Conservation (phyloP, 2,888 invertebrate genomes). For the Drosophila emarginata region DNA sequence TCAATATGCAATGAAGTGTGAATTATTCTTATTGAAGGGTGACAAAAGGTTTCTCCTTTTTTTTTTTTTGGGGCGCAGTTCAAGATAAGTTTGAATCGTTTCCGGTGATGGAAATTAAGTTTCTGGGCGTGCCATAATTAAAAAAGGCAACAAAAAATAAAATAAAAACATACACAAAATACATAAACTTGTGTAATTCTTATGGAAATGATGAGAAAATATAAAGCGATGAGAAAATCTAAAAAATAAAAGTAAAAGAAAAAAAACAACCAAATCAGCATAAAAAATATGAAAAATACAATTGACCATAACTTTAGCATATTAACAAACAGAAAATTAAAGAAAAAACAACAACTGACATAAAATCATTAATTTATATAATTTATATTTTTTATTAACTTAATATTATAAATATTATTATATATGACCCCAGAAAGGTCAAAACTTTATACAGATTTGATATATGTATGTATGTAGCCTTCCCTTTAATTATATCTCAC, state of each 20-base stretch:
- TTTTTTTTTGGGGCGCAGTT: not conserved
- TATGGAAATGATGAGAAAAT: conserved; percentile 24
- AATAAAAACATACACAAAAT: conserved; percentile 22
- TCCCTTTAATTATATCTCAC: too few species aligned
- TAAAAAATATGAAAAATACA: not conserved
- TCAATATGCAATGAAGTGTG: conserved; percentile 65
- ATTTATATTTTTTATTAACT: not conserved
- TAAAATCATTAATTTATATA: not conserved
- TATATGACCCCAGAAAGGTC: not conserved
- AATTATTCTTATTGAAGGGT: conserved; percentile 53
- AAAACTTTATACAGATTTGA: not conserved
- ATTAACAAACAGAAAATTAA: conserved; percentile 1
- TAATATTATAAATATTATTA: not conserved
- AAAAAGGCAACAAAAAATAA: not conserved
- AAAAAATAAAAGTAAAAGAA: conserved; percentile 26
- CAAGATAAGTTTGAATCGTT: conserved; percentile 30
- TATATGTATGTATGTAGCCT: too few species aligned
- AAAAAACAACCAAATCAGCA: conserved; percentile 4
- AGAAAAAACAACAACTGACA: too few species aligned
- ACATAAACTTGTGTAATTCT: conserved; percentile 25
- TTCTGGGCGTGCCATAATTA: conserved; percentile 47
- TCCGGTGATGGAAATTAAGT: conserved; percentile 36
- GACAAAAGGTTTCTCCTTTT: conserved; percentile 19
- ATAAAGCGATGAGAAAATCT: conserved; percentile 17
- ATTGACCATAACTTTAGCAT: conserved; percentile 5